Base-by-base conservation (phyloP, 1,140 invertebrate species). In the Pomacea maculata region DNA sequence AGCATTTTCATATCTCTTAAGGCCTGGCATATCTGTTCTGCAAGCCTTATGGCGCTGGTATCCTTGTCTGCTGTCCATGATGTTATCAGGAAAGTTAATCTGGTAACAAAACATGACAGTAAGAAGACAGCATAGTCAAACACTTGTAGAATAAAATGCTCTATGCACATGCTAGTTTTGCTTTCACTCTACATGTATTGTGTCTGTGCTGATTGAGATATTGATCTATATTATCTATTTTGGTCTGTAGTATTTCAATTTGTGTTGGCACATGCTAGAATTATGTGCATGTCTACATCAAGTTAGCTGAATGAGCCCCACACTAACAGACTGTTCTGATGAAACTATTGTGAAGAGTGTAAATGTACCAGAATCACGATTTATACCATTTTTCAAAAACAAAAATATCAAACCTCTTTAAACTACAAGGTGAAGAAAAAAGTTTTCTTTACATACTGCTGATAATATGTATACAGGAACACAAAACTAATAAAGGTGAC, bases 21-120 rank as follows among this genome's bases (percentile, higher is more conserved):
- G 45, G 85, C 72, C 14, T 80, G 63, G 6, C 82, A 25, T 7
- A 91, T 67, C n/a, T 80, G 83, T 14, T 82, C 34, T 21, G 67
- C 84, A 75, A 90, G 88, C 71, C 82, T 85, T 29, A 83, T 71
- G 2, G 87, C 80, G 84, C 87, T 88, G 55, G 92, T 92, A 76
- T 89, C 88, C 45, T 84, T 34, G 81, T 87, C 88, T 12, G 82
- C 83, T 64, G 85, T 89, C 87, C 89, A 91, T n/a, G 88, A 75
- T 52, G 88, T 87, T 17, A 91, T 78, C 79, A 88, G 89, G 54
- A 89, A 87, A 29, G 85, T 84, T 25, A 92, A 88, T 45, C 91
- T 91, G 85, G 80, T 45, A 57, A 72, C 80, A 45, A 78, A 72
- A 25, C 54, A 75, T 71, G n/a, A 9, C 21, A 64, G 14, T 73